phyloP scores from a whole-genome alignment of 2,113 vertebrate genomes.

The Galemys pyrenaicus region DNA sequence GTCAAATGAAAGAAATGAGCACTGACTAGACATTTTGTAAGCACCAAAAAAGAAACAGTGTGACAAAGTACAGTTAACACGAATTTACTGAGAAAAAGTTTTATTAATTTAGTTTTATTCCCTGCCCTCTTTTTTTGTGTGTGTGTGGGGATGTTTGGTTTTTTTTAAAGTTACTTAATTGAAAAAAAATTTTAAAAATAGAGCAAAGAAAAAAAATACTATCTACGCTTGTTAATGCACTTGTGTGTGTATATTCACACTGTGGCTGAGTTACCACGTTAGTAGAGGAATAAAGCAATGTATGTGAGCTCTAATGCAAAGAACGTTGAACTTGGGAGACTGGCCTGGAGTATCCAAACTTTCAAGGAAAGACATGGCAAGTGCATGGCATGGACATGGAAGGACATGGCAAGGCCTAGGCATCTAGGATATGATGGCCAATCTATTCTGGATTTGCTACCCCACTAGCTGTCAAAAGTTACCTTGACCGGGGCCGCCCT shows the following conservation, averaged over 20 bases:
- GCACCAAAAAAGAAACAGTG: background rate
- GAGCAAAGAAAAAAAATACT: background rate
- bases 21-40: slow-evolving; percentile 16
- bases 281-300: background rate
- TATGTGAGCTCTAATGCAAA: background rate
- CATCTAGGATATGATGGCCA: background rate
- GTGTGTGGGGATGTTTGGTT: background rate
- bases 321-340: background rate
- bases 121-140: background rate
- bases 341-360: background rate
- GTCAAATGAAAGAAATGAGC: background rate
- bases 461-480: background rate
- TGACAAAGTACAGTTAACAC: background rate
- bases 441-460: background rate
- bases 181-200: background rate
- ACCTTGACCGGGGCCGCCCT: background rate
- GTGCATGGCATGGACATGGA: background rate
- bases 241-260: background rate
- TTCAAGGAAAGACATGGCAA: background rate
- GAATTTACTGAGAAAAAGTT: slow-evolving; percentile 13
- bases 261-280: background rate
- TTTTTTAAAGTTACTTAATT: slow-evolving; percentile 5
- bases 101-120: background rate
- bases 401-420: background rate
- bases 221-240: background rate